Percentiles rank a stretch among this genome's conserved stretches.
These are phyloP conservation scores for Capreolus pygargus DNA, from an alignment of 2,113 vertebrate genomes.

Conservation along the genomic window DNA sequence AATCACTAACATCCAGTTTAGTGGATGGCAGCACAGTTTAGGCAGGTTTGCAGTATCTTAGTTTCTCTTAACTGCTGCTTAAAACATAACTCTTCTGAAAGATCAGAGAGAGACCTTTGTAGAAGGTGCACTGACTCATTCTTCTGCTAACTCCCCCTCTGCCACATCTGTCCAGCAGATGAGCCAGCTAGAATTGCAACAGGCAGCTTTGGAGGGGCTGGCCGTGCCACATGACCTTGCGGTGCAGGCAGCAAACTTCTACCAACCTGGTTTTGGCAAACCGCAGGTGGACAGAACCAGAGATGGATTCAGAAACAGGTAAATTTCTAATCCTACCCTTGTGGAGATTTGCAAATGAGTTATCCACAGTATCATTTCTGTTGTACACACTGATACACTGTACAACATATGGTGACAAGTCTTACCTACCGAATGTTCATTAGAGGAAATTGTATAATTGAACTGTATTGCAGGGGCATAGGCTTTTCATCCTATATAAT, in stretches of 20 bases:
- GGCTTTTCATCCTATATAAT: neutral
- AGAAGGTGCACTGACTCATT: neutral
- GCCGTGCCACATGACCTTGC: slow-evolving; percentile 91
- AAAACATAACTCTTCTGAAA: neutral
- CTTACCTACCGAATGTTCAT: neutral
- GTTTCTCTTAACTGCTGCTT: neutral
- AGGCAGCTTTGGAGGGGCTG: slow-evolving; percentile 90
- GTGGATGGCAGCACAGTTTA: neutral
- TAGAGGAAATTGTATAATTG: neutral
- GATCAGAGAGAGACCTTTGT: neutral
- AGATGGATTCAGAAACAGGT: slow-evolving; percentile 92
- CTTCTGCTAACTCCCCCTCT: neutral
- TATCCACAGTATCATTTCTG: neutral
- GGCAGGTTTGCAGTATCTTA: neutral
- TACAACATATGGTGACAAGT: neutral
- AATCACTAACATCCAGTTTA: neutral
- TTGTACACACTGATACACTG: neutral
- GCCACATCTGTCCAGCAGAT: slow-evolving; percentile 83
- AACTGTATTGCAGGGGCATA: neutral
- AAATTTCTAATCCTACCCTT: neutral
- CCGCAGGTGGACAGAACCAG: slow-evolving; percentile 88
- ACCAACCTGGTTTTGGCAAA: slow-evolving; percentile 90
- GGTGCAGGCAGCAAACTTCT: slow-evolving; percentile 87
- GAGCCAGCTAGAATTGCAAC: slow-evolving; percentile 88
- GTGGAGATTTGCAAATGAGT: neutral